Conservation (phyloP, 1,140 invertebrate genomes). For the Hermetia illucens region DNA sequence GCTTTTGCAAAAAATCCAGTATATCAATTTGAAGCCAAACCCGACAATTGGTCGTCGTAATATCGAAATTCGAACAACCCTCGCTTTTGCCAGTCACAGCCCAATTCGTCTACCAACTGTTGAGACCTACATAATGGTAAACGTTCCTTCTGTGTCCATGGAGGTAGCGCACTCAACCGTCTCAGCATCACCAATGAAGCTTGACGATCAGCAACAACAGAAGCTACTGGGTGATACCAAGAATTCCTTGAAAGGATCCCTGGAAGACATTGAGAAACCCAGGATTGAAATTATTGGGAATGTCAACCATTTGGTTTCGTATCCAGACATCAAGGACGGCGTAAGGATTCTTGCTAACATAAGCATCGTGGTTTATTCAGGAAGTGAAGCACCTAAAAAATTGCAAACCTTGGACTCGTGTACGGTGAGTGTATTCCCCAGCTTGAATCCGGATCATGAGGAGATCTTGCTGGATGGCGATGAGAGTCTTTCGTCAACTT, state of each 20-base stretch:
- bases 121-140: conserved; percentile 29
- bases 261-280: conserved; percentile 8
- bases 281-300: conserved; percentile 10
- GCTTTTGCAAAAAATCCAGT: conserved; percentile 73
- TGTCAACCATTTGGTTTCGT: conserved; percentile 26
- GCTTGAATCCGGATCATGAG: conserved; percentile 88
- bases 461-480: conserved; percentile 34
- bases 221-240: conserved; percentile 12
- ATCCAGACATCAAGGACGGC: conserved; percentile 26
- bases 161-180: conserved; percentile 1
- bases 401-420: conserved; percentile 68
- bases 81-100: conserved; percentile 39
- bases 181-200: not conserved
- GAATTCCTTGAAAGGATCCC: conserved; percentile 12
- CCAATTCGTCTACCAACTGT: conserved; percentile 21
- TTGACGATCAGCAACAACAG: conserved; percentile 11
- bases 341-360: conserved; percentile 25
- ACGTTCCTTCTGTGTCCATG: too few species aligned
- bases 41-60: conserved; percentile 86
- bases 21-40: conserved; percentile 76
- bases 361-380: conserved; percentile 12
- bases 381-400: conserved; percentile 15
- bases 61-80: conserved; percentile 65
- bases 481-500: conserved; percentile 21
- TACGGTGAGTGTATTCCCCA: conserved; percentile 80